These are phyloP conservation scores for Notolepis coatsorum DNA, from an alignment of 2,797 vertebrate genomes.

Conservation along the genomic window DNA sequence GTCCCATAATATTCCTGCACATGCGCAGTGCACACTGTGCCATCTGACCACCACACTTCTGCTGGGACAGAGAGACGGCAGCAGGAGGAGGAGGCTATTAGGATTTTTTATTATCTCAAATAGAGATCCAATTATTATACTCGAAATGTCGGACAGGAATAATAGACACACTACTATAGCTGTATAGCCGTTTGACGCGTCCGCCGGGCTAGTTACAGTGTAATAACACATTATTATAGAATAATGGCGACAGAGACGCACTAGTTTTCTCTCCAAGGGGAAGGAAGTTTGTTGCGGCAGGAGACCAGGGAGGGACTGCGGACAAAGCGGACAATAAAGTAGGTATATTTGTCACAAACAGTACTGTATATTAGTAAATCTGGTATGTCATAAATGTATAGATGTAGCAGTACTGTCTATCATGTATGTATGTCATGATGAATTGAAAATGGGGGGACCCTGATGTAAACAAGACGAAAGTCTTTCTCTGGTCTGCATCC, in stretches of 20 bases:
- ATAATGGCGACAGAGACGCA: slow-evolving; percentile 7
- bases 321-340: slow-evolving; percentile 1
- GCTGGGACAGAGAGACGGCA: not conserved
- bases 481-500: no score
- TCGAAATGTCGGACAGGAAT: not conserved
- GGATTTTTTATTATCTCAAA: slow-evolving; percentile 19
- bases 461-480: no score
- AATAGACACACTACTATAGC: not conserved
- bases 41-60: slow-evolving; percentile 56
- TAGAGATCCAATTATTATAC: slow-evolving; percentile 8
- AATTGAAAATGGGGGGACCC: no score
- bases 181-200: not conserved
- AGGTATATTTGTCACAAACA: no score
- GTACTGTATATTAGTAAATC: no score
- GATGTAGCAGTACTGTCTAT: no score
- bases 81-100: not conserved
- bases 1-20: slow-evolving; percentile 53
- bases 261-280: slow-evolving; percentile 25
- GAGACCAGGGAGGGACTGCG: slow-evolving; percentile 50
- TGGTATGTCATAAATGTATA: no score
- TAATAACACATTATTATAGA: not conserved
- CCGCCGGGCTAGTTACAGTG: no score
- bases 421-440: no score
- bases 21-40: slow-evolving; percentile 72
- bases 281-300: slow-evolving; percentile 63